phyloP scores from a whole-genome alignment of 2,797 vertebrate genomes.

The Novumbra hubbsi region DNA sequence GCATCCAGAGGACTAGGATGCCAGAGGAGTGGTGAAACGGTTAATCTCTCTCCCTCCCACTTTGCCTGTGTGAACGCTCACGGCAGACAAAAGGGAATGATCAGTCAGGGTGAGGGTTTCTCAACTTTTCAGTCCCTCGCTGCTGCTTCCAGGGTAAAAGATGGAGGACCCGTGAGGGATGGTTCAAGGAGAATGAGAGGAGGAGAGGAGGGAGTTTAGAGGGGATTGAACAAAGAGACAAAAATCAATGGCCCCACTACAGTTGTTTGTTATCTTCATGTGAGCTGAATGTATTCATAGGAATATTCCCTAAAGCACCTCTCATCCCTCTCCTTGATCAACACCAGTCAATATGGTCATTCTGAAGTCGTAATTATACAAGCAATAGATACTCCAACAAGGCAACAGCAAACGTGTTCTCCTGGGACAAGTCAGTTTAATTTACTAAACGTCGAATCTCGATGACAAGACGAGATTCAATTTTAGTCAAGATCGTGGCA shows the following conservation, averaged over 20 bases:
- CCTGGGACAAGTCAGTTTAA: no score
- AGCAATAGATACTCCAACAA: constrained; percentile 1
- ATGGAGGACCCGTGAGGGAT: no score
- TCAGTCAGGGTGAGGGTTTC: neutral
- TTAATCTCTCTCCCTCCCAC: constrained; percentile 4
- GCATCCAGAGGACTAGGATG: constrained; percentile 11
- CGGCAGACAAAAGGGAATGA: neutral
- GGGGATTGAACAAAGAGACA: neutral
- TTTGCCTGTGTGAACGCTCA: neutral
- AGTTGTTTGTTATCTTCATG: constrained; percentile 29
- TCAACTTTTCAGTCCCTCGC: neutral
- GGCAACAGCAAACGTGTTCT: neutral
- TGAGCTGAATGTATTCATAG: constrained; percentile 33
- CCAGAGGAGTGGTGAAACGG: neutral
- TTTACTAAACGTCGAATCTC: no score
- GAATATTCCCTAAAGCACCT: constrained; percentile 22
- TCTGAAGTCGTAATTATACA: neutral
- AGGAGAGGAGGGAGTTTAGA: neutral
- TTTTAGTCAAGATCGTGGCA: no score
- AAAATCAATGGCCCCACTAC: constrained; percentile 35
- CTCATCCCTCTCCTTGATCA: constrained; percentile 20
- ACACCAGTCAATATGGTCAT: constrained; percentile 25
- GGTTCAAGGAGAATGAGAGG: neutral
- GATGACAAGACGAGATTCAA: no score
- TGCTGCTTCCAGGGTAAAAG: neutral